Evolutionary conservation across 2,797 vertebrate species (phyloP), one percentile per base, ranked within the genome.

Genomic region (Sphenodon punctatus): DNA sequence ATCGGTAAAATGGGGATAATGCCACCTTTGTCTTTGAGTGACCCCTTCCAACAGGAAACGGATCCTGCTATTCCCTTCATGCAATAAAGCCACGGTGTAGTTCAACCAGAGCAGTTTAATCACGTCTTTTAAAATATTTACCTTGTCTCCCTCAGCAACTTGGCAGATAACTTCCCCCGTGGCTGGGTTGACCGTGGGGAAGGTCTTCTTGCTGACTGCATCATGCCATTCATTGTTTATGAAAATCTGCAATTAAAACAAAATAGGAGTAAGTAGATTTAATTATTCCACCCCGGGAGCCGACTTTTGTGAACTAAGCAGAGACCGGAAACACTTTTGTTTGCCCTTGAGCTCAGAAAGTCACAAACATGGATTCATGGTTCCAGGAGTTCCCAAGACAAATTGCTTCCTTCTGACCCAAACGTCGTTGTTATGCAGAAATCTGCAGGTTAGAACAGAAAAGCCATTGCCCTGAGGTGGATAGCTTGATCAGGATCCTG

Each of bases 191-290:
- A 98, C 66, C 2, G 97, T 96, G 0, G 98, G 97, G 85, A 99
- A 99, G 0, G 97, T 98, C 90, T 97, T 98, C 92, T 97, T 97
- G 84, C 97, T 99, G 60, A 89, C 60, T 1, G 98, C 96, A 39
- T 99, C 96, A 0, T 98, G 97, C 98, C 98, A 99, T 56, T 98
- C 95, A 1, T 99, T 99, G 88, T 99, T 98, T 87, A 99, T 99
- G 81, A 99, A 99, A 69, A 99, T 97, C 98, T 99, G 93, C 34
- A 88, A 59, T 0, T 7, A 56, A 56, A 86, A 58, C 53, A 56
- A 11, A n/a, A 70, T 34, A 64, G 13, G 6, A 7, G 34, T 66
- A 14, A 80, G 49, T n/a, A 53, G 5, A 53, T 5, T 10, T 17
- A 17, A 15, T 32, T 0, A 8, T 9, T 46, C 7, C 16, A 68